A percentile compares a stretch with the other conserved stretches of the same genome.
phyloP scores from a whole-genome alignment of 2,888 invertebrate genomes.

The Cephus spinipes region DNA sequence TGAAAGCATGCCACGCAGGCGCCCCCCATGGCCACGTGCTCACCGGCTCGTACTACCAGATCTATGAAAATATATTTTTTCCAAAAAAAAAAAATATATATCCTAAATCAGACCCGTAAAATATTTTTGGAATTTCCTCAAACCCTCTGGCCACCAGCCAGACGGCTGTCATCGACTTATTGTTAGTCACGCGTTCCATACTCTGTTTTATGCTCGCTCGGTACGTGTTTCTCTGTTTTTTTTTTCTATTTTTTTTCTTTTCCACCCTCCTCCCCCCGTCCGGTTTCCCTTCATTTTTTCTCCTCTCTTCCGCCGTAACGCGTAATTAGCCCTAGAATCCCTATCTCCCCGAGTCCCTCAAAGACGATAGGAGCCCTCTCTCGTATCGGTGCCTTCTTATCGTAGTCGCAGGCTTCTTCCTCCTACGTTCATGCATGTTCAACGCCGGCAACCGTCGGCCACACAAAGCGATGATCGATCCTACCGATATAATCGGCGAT shows the following conservation, averaged over 20 bases:
- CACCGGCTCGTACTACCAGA: not conserved
- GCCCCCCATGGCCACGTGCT: not conserved
- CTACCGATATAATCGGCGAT: conserved; percentile 4
- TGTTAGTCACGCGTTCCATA: not conserved
- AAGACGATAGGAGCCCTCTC: not conserved
- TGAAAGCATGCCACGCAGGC: not conserved
- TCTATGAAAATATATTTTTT: not conserved
- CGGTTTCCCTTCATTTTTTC: not conserved
- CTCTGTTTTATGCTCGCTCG: not conserved
- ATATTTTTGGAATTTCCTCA: not conserved
- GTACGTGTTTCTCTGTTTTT: not conserved
- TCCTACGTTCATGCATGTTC: not conserved
- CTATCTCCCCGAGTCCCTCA: not conserved
- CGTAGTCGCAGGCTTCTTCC: not conserved
- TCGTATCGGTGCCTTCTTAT: not conserved
- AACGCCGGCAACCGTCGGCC: not conserved
- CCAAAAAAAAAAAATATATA: not conserved
- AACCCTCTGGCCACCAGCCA: not conserved
- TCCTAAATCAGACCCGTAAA: not conserved
- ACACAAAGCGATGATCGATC: not conserved
- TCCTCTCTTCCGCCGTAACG: not conserved
- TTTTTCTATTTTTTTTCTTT: not conserved
- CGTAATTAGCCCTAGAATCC: not conserved
- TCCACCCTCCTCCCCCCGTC: not conserved
- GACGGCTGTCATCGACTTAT: not conserved